phyloP scores from a whole-genome alignment of 2,797 vertebrate species.

The Sebastes hubbsi region DNA sequence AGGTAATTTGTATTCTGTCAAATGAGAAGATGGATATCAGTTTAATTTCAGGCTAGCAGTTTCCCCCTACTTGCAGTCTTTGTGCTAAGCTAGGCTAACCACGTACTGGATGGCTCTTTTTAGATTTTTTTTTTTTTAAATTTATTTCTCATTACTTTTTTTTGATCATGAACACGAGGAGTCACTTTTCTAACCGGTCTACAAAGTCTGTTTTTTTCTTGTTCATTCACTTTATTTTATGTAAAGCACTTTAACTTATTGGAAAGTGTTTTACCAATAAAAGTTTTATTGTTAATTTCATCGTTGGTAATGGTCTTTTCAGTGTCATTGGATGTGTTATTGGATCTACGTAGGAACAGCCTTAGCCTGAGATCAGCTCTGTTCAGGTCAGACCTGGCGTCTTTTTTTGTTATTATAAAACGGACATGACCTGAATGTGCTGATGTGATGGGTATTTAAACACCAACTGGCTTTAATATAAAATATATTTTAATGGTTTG shows the following conservation, averaged over 20 bases:
- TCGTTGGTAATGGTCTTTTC: accelerated
- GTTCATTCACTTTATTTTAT: background rate
- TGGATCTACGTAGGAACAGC: accelerated
- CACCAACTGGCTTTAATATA: background rate
- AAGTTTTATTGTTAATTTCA: background rate
- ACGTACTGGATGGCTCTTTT: background rate
- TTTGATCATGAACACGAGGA: background rate
- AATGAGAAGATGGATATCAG: background rate
- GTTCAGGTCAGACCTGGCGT: background rate
- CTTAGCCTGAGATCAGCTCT: background rate
- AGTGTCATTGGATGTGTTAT: background rate
- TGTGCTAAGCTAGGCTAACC: constrained; percentile 19
- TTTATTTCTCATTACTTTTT: background rate
- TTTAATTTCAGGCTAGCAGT: background rate
- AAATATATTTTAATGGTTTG: background rate
- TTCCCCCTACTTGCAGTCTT: background rate
- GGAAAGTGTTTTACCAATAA: constrained; percentile 17
- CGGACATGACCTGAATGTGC: background rate
- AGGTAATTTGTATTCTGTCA: background rate
- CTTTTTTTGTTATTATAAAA: background rate
- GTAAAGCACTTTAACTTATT: constrained; percentile 11
- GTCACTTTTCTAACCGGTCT: no score
- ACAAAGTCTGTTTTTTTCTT: background rate
- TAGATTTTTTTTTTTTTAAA: no score
- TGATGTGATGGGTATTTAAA: background rate